Conservation (phyloP, 1,140 invertebrate species). For the Leguminivora glycinivorella region DNA sequence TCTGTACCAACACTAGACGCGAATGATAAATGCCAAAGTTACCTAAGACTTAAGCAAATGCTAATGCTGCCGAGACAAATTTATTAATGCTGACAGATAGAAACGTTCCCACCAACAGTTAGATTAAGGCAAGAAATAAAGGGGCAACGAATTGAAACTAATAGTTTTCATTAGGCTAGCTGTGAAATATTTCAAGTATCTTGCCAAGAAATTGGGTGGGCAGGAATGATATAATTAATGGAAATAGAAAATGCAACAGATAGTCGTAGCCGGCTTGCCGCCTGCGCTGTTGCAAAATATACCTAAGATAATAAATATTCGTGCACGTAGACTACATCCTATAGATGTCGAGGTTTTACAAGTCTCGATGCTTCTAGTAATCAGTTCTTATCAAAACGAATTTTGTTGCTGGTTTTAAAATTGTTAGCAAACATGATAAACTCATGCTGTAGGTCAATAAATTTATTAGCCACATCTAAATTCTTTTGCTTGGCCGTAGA, state of each 20-base stretch:
- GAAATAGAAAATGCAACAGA: conserved; percentile 70
- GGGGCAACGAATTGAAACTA: conserved; percentile 57
- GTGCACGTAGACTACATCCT: neutral
- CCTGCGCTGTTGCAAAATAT: conserved; percentile 74
- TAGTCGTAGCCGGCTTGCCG: conserved; percentile 66
- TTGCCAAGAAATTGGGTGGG: conserved; percentile 42
- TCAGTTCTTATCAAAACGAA: too few relatives aligned
- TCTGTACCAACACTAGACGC: neutral
- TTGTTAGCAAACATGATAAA: too few relatives aligned
- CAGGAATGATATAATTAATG: conserved; percentile 71
- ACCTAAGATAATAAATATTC: conserved; percentile 62
- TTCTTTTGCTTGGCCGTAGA: too few relatives aligned
- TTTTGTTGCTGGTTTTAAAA: too few relatives aligned
- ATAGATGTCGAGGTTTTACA: neutral
- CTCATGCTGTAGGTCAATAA: too few relatives aligned
- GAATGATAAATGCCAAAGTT: conserved; percentile 21
- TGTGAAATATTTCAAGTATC: conserved; percentile 62
- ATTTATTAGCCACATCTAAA: too few relatives aligned
- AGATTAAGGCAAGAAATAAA: conserved; percentile 52
- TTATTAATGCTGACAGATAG: conserved; percentile 53
- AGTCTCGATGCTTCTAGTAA: too few relatives aligned
- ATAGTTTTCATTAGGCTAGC: conserved; percentile 61
- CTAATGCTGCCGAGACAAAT: conserved; percentile 38
- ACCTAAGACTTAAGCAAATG: conserved; percentile 33
- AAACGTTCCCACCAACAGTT: conserved; percentile 46